phyloP scores from a whole-genome alignment of 1,140 invertebrate genomes.

The Drosophila pseudoananassae region DNA sequence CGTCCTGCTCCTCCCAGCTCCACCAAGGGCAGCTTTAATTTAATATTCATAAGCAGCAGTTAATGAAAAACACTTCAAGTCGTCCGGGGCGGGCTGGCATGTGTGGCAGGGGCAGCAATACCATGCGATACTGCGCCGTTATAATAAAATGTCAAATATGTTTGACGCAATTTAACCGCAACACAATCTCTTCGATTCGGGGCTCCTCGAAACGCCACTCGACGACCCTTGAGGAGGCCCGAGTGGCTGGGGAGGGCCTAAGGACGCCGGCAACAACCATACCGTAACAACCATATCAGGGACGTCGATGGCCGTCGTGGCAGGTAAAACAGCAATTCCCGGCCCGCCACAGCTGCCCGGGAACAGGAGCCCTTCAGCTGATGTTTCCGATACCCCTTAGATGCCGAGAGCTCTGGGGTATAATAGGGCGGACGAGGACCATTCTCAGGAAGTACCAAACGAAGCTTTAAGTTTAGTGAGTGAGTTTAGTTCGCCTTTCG shows the following conservation, averaged over 20 bases:
- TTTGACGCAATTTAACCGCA: slow-evolving; percentile 81
- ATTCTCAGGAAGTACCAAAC: no score
- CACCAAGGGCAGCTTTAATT: slow-evolving; percentile 50
- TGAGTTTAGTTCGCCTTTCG: no score
- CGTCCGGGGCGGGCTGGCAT: slow-evolving; percentile 32
- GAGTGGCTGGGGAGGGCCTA: background rate
- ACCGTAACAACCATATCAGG: slow-evolving; percentile 17
- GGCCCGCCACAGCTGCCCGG: slow-evolving; percentile 26
- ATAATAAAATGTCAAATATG: slow-evolving; percentile 82
- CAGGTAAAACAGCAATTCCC: slow-evolving; percentile 68
- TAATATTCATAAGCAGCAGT: slow-evolving; percentile 81
- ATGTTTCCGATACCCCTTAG: background rate
- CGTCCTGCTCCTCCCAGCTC: background rate
- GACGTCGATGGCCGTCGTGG: slow-evolving; percentile 40
- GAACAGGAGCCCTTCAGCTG: slow-evolving; percentile 5
- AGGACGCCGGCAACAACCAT: slow-evolving; percentile 24
- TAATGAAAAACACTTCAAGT: slow-evolving; percentile 78
- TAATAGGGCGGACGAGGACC: background rate
- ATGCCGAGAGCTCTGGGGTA: background rate
- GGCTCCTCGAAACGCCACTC: slow-evolving; percentile 49
- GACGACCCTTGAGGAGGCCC: slow-evolving; percentile 58
- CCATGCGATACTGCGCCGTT: slow-evolving; percentile 49
- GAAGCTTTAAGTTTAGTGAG: no score
- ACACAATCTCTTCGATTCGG: slow-evolving; percentile 59
- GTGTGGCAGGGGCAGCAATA: slow-evolving; percentile 24